These are phyloP conservation scores for Trichacis sp. DNA, from an alignment of 2,888 invertebrate species.

Conservation along the genomic window DNA sequence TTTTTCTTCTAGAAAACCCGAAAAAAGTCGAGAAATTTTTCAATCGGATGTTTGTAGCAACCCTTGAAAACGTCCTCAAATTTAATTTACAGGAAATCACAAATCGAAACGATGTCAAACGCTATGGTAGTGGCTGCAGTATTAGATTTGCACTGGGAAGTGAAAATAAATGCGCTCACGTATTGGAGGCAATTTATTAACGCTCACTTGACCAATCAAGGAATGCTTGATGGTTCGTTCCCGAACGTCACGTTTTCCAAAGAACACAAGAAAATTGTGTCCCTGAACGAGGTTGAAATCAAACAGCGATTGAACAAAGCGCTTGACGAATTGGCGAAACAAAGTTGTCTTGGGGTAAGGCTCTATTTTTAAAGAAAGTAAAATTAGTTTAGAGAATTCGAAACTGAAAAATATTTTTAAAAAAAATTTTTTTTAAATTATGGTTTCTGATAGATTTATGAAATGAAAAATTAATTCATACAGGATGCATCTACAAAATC, in stretches of 20 bases:
- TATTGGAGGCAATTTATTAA: constrained; percentile 81
- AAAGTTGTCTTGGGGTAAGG: constrained; percentile 78
- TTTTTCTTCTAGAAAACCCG: too few species aligned
- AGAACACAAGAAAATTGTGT: constrained; percentile 82
- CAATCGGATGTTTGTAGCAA: too few species aligned
- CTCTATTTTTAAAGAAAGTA: too few species aligned
- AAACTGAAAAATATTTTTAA: too few species aligned
- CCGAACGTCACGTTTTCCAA: constrained; percentile 85
- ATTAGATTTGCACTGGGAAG: constrained; percentile 86
- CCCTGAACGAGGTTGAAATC: constrained; percentile 77
- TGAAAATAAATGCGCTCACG: constrained; percentile 77
- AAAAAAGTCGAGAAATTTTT: too few species aligned
- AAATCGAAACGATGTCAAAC: constrained; percentile 73
- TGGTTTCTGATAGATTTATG: too few species aligned
- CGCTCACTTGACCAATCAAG: constrained; percentile 78
- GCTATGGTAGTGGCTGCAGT: constrained; percentile 78
- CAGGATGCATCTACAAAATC: too few species aligned
- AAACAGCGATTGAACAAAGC: constrained; percentile 76
- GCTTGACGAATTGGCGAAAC: constrained; percentile 76
- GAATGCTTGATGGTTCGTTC: constrained; percentile 86
- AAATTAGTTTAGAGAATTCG: too few species aligned
- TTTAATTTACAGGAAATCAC: constrained; percentile 54
- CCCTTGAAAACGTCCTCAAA: background rate
- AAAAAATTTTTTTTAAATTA: too few species aligned
- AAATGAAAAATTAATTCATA: too few species aligned